A percentile compares a stretch with the other conserved stretches of the same genome.
Evolutionary conservation across 2,888 invertebrate genomes (phyloP).

Genomic region (Cacoxenus indagator): DNA sequence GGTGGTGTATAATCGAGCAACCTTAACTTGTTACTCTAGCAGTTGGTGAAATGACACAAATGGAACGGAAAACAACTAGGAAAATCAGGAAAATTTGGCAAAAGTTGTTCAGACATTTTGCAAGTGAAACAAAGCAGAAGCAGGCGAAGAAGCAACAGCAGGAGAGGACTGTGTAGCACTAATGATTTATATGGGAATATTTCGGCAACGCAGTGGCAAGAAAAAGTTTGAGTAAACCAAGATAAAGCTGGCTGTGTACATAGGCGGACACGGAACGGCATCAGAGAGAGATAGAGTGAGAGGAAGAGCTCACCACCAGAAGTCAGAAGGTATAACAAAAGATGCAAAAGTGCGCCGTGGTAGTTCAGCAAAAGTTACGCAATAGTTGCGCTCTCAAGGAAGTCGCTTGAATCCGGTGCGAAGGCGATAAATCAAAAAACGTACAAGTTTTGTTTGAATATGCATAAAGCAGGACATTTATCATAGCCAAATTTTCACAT

Average conservation of each 20-base stretch:
- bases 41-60: no score
- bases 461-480: neutral
- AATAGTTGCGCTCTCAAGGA: neutral
- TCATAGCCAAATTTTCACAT: neutral
- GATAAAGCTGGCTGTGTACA: neutral
- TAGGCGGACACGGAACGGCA: no score
- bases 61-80: no score
- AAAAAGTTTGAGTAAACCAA: constrained; percentile 12
- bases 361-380: neutral
- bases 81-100: neutral
- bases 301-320: no score
- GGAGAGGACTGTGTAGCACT: neutral
- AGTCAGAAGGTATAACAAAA: no score
- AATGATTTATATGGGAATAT: constrained; percentile 15
- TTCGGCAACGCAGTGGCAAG: neutral
- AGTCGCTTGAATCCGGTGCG: neutral
- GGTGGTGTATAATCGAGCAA: no score
- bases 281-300: no score
- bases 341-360: neutral
- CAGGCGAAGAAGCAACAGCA: neutral
- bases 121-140: neutral
- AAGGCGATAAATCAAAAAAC: neutral
- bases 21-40: no score
- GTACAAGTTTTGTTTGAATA: neutral
- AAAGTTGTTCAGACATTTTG: neutral